Conservation (phyloP, 2,797 vertebrate species). For the Mus spretus region DNA sequence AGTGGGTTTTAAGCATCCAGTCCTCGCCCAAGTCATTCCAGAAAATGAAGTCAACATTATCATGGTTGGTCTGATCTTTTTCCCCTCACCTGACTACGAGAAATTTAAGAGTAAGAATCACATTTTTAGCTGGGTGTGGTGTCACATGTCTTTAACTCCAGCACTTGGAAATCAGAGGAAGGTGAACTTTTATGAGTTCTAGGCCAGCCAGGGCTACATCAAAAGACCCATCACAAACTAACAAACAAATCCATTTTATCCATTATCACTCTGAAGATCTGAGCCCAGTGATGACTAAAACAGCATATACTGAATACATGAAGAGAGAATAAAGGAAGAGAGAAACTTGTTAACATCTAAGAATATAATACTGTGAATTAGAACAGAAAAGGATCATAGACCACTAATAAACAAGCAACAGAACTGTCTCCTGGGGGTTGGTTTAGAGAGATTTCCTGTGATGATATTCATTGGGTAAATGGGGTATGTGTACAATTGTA, state of each 20-base stretch:
- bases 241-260: neutral
- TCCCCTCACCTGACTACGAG: neutral
- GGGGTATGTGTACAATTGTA: neutral
- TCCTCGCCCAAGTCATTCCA: neutral
- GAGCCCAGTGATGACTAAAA: neutral
- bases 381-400: constrained; percentile 26
- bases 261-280: neutral
- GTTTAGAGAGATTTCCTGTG: neutral
- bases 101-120: neutral
- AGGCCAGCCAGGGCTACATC: neutral
- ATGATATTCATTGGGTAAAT: neutral
- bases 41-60: neutral
- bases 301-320: neutral
- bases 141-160: neutral
- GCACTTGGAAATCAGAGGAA: neutral
- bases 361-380: neutral
- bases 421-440: neutral
- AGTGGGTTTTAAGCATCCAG: neutral
- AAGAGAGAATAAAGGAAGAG: neutral
- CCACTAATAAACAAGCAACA: neutral
- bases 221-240: neutral
- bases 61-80: neutral
- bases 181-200: neutral
- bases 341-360: neutral
- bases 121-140: neutral